A percentile compares a stretch with the other conserved stretches of the same genome.
phyloP scores from a whole-genome alignment of 2,113 vertebrate genomes.

The Eudyptes chrysolophus region DNA sequence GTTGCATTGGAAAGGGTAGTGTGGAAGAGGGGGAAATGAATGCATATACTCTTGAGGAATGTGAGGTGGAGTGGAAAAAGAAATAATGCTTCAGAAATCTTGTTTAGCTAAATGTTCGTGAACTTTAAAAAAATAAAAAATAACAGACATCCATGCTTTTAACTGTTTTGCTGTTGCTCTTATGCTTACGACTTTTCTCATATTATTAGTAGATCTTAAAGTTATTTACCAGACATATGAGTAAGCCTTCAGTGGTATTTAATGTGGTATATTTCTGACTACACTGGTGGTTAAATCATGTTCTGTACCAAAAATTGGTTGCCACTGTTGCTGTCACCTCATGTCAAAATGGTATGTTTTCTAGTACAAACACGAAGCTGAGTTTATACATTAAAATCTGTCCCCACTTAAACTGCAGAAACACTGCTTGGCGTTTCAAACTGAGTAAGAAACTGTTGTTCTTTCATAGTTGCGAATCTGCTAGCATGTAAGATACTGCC shows the following conservation, averaged over 20 bases:
- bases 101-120: not conserved
- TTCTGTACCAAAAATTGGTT: not conserved
- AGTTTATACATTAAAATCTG: not conserved
- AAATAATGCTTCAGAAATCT: not conserved
- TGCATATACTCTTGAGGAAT: not conserved
- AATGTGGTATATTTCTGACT: not conserved
- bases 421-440: rapidly evolving
- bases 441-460: not conserved
- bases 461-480: not conserved
- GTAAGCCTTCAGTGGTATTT: not conserved
- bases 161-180: not conserved
- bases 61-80: not conserved
- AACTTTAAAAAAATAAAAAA: not conserved
- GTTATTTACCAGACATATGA: not conserved
- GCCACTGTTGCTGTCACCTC: not conserved
- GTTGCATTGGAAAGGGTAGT: not conserved
- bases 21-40: not conserved
- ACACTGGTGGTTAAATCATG: not conserved
- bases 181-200: not conserved
- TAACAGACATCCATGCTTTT: not conserved
- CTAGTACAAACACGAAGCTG: not conserved
- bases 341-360: not conserved
- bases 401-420: not conserved
- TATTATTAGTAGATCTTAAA: not conserved
- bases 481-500: not conserved